These are phyloP conservation scores for Apomyelois bistriatella DNA, from an alignment of 2,888 invertebrate species.

Conservation along the genomic window DNA sequence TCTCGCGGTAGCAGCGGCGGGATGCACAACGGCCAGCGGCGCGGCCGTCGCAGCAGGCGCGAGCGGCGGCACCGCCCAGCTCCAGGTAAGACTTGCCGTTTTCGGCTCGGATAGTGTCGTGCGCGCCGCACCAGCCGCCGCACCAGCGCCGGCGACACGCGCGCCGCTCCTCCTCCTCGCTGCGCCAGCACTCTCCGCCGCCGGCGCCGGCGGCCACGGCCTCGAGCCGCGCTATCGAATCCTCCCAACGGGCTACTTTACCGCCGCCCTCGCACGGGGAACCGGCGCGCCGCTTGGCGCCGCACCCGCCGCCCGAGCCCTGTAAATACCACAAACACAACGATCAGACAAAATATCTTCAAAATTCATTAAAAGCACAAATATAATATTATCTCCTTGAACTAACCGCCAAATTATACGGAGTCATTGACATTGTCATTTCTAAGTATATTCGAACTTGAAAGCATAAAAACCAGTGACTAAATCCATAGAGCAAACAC, in stretches of 20 bases:
- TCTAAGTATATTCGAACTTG: background rate
- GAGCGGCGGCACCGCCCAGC: slow-evolving; percentile 88
- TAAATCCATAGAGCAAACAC: too few species aligned
- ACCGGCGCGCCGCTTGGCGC: slow-evolving; percentile 76
- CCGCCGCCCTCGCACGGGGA: slow-evolving; percentile 75
- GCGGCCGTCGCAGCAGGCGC: slow-evolving; percentile 87
- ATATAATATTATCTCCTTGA: background rate
- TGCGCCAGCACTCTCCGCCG: slow-evolving; percentile 80
- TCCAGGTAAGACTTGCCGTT: slow-evolving; percentile 95
- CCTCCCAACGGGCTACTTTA: slow-evolving; percentile 76
- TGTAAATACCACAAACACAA: slow-evolving; percentile 47
- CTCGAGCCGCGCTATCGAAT: slow-evolving; percentile 72
- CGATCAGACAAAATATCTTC: slow-evolving; percentile 12
- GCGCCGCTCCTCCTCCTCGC: slow-evolving; percentile 76
- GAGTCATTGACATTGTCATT: slow-evolving; percentile 7
- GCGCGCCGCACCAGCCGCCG: slow-evolving; percentile 78
- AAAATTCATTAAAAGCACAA: background rate
- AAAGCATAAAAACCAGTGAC: background rate
- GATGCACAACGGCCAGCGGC: slow-evolving; percentile 88
- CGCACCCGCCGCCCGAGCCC: slow-evolving; percentile 78
- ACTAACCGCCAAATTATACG: slow-evolving; percentile 2
- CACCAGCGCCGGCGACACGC: slow-evolving; percentile 79
- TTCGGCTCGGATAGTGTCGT: slow-evolving; percentile 93
- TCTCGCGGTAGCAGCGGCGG: slow-evolving; percentile 90
- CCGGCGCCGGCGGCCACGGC: slow-evolving; percentile 82